Conservation (phyloP, 1,140 invertebrate genomes). For the Drosophila rhopaloa region DNA sequence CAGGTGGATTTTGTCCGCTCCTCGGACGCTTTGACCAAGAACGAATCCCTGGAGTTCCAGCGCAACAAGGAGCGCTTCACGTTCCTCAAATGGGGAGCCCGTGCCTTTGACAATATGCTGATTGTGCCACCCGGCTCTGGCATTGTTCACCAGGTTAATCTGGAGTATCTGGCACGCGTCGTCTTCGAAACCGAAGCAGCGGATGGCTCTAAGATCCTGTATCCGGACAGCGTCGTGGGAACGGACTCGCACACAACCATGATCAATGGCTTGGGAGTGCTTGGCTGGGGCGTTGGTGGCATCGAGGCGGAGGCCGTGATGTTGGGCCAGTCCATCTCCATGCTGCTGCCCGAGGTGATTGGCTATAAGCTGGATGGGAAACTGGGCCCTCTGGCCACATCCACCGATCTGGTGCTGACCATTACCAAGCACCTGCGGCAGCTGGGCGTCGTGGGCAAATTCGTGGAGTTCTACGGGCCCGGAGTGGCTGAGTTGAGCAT, state of each 20-base stretch:
- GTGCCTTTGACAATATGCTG: slow-evolving; percentile 97
- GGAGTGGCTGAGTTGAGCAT: slow-evolving; percentile 96
- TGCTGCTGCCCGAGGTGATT: slow-evolving; percentile 97
- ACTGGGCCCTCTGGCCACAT: slow-evolving; percentile 94
- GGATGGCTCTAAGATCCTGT: slow-evolving; percentile 86
- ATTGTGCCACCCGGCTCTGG: slow-evolving; percentile 99
- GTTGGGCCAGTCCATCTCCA: slow-evolving; percentile 97
- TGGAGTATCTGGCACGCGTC: slow-evolving; percentile 97
- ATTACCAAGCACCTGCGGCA: slow-evolving; percentile 98
- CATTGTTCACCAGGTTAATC: slow-evolving; percentile 99
- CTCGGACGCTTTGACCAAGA: slow-evolving; percentile 94
- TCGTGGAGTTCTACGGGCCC: slow-evolving; percentile 99
- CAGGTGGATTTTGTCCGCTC: slow-evolving; percentile 98
- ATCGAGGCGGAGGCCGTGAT: slow-evolving; percentile 96
- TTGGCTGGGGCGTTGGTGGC: slow-evolving; percentile 90
- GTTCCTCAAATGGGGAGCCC: slow-evolving; percentile 99
- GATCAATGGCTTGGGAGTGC: slow-evolving; percentile 96
- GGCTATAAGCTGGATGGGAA: slow-evolving; percentile 95
- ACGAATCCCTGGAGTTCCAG: slow-evolving; percentile 98
- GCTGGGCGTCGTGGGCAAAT: slow-evolving; percentile 98
- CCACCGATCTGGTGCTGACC: slow-evolving; percentile 98
- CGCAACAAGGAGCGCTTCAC: slow-evolving; percentile 98
- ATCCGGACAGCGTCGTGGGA: slow-evolving; percentile 98
- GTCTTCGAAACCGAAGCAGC: slow-evolving; percentile 90
- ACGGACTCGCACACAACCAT: slow-evolving; percentile 99